Base-by-base conservation (phyloP, 2,888 invertebrate species). In the Blastobasis lacticolella region DNA sequence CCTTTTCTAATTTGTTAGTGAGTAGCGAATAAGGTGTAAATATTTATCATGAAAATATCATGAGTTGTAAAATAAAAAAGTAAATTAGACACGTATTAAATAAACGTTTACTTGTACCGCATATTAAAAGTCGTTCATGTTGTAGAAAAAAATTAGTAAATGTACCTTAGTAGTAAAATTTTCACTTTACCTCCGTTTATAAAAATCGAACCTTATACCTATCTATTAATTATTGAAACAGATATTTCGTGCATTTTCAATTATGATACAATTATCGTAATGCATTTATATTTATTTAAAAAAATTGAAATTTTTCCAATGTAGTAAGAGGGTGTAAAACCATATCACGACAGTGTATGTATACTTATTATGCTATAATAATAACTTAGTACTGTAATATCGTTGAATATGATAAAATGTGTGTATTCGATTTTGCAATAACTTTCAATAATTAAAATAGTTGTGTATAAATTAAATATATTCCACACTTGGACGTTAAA, bases 311-410 rank as follows among this genome's bases (percentile, higher is more conserved):
- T 38, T 10, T 49, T 10, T 45, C 7, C 10, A 36, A 45, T 10
- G 7, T 45, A 50, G 37, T 46, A 37, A 46, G 69, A 74, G 75
- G 78, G 75, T 78, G 75, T 72, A 80, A 74, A 82, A 10, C 79
- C 87, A 87, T 87, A 87, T 87, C 87, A 87, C 85, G 73, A 71
- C 77, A 48, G 48, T 73, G 64, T 80, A 82, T 79, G 75, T 80
- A 78, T 80, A 81, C 71, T 55, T 59, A 41, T 8, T 46, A 56
- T 51, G 50, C 53, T 74, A 75, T 67, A 59, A 64, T 64, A 72
- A 72, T 71, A 42, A 42, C 63, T 65, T 76, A 77, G 73, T 64
- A 59, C 65, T 71, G 66, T 71, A 71, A 65, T 67, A 67, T 69
- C 70, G 67, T 65, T 64, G 63, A 66, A 58, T 77, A 72, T 73